Conservation (phyloP, 2,797 vertebrate genomes). For the Malurus leucopterus region DNA sequence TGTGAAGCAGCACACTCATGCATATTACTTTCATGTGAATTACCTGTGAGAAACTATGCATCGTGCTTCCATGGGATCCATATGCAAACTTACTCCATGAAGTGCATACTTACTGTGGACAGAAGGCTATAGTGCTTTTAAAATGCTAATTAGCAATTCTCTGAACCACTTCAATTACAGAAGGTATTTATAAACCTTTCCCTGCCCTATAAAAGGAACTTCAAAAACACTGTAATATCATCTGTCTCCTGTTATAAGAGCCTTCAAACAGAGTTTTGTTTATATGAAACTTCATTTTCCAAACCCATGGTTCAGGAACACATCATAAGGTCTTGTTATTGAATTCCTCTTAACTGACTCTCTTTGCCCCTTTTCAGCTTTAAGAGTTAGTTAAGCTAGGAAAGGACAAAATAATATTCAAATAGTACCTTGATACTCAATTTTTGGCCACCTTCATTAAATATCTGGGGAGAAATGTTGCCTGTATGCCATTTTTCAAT, state of each 20-base stretch:
- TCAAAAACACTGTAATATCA: constrained; percentile 38
- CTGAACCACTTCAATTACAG: constrained; percentile 53
- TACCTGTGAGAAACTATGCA: constrained; percentile 37
- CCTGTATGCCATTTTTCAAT: neutral
- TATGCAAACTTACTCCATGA: constrained; percentile 19
- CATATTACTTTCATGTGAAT: constrained; percentile 25
- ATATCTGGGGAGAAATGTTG: neutral
- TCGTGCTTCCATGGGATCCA: constrained; percentile 10
- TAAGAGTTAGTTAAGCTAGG: neutral
- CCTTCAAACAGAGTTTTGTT: constrained; percentile 47
- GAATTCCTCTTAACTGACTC: neutral
- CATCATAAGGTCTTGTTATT: constrained; percentile 9
- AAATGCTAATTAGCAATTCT: constrained; percentile 44
- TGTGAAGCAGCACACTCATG: neutral
- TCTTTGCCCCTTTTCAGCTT: neutral
- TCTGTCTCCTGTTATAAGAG: constrained; percentile 17
- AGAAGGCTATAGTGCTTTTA: neutral
- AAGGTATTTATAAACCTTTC: constrained; percentile 38
- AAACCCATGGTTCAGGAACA: constrained; percentile 3
- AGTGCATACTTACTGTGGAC: neutral
- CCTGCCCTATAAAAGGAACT: constrained; percentile 37
- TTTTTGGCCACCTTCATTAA: neutral
- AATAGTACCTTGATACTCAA: neutral
- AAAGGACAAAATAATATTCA: constrained; percentile 1
- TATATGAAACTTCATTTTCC: constrained; percentile 38